phyloP scores from a whole-genome alignment of 2,888 invertebrate species.

The Melinaea menophilus region DNA sequence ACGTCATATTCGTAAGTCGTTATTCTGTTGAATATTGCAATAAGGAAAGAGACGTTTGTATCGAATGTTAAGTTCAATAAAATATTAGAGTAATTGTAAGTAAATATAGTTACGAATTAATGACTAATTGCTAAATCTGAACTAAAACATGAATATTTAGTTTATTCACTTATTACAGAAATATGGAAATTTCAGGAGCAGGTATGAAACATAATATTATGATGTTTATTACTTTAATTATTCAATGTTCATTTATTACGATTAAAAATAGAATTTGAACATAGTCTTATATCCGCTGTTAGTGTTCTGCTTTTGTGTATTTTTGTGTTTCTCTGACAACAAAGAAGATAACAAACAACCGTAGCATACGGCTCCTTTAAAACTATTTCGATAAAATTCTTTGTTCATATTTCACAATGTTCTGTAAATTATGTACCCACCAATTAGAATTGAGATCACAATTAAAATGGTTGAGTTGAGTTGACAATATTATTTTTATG shows the following conservation, averaged over 20 bases:
- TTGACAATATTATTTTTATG: neutral
- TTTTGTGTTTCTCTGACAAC: constrained; percentile 54
- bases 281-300: neutral
- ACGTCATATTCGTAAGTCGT: neutral
- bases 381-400: constrained; percentile 14
- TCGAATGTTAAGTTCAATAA: constrained; percentile 18
- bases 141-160: constrained; percentile 26
- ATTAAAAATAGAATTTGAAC: too few relatives aligned
- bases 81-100: constrained; percentile 12
- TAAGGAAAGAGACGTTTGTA: constrained; percentile 15
- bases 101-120: neutral
- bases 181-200: constrained; percentile 66
- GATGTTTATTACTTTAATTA: constrained; percentile 6
- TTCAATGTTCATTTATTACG: too few relatives aligned
- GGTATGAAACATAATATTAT: constrained; percentile 44
- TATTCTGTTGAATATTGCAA: constrained; percentile 18
- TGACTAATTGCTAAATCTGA: constrained; percentile 8
- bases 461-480: neutral
- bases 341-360: constrained; percentile 47
- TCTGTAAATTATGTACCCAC: neutral
- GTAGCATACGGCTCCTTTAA: constrained; percentile 15
- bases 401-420: constrained; percentile 17
- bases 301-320: neutral
- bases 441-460: neutral
- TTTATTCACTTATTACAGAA: constrained; percentile 31